Evolutionary conservation across 2,797 vertebrate species (phyloP), one percentile per base, ranked within the genome.

Genomic region (Poecilia picta): DNA sequence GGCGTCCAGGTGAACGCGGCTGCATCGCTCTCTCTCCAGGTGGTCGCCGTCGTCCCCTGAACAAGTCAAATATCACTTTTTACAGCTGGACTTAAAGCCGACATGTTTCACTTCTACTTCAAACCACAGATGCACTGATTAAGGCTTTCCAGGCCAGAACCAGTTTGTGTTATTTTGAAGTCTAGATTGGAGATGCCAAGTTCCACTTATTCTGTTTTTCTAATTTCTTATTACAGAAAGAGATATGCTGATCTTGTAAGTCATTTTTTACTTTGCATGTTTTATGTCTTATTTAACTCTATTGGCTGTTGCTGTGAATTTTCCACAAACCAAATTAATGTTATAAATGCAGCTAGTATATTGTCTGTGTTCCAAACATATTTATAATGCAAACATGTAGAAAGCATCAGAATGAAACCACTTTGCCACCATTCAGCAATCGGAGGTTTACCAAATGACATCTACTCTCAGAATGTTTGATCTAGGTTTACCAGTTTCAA

Each of bases 1-100:
- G 41, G 96, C 97, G 4, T 97, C 96, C 86, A 96, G 87, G 85
- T 93, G 94, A 41, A 94, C 95, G 7, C 83, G 93, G 79, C 94
- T 96, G 79, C 95, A 96, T 46, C 81, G 89, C 78, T 95, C 95
- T 83, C 94, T 89, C 64, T 95, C 94, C 18, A 87, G 39, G 7
- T 92, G 86, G 28, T 95, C 86, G 4, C 81, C 75, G 1, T 76
- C 57, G 0, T 87, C n/a, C 59, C 87, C 95, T 95, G 62, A 8
- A 72, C 43, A 82, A 13, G 10, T 76, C 8, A 13, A 28, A 47
- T 1, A 15, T 33, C 43, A 11, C 41, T 20, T 5, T 28, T 2
- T 20, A 5, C 41, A 39, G 5, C 2, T 1, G 8, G 11, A 11
- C 15, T n/a, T n/a, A 46, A 59, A 78, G 47, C 28, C n/a, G 2